Evolutionary conservation across 2,113 vertebrate species (phyloP).

Genomic region (Macrotus californicus): DNA sequence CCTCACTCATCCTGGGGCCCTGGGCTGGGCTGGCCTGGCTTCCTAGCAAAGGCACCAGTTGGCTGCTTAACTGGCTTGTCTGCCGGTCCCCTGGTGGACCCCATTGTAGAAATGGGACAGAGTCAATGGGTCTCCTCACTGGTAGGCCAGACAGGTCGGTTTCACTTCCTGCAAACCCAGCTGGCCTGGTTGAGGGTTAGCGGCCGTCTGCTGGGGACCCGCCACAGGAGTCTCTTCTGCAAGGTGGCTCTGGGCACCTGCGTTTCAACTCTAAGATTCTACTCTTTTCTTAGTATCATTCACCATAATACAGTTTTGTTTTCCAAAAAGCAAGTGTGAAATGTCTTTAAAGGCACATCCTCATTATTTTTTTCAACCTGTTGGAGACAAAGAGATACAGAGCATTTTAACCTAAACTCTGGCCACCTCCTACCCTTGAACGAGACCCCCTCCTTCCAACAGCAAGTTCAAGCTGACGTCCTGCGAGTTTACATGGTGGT

Average conservation of each 20-base stretch:
- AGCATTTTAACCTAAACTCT: neutral
- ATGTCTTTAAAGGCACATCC: neutral
- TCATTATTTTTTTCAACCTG: neutral
- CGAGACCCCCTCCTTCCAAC: fast-evolving
- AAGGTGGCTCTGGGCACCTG: neutral
- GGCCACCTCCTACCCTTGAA: fast-evolving
- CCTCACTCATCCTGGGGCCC: neutral
- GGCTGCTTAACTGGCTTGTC: neutral
- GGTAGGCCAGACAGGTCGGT: fast-evolving
- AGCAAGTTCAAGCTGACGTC: neutral
- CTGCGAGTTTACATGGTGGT: neutral
- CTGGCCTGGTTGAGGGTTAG: too few relatives aligned
- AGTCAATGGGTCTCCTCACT: fast-evolving
- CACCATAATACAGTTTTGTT: fast-evolving
- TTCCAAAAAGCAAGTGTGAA: too few relatives aligned
- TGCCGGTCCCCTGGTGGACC: fast-evolving
- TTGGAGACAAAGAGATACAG: neutral
- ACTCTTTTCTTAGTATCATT: neutral
- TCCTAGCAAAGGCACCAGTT: fast-evolving
- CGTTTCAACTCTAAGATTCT: neutral
- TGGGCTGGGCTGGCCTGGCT: neutral
- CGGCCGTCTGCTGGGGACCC: fast-evolving
- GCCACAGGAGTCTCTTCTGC: neutral
- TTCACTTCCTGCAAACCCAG: fast-evolving
- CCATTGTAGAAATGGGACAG: fast-evolving